Evolutionary conservation across 2,888 invertebrate genomes (phyloP).

Genomic region (Pachydiplax longipennis): DNA sequence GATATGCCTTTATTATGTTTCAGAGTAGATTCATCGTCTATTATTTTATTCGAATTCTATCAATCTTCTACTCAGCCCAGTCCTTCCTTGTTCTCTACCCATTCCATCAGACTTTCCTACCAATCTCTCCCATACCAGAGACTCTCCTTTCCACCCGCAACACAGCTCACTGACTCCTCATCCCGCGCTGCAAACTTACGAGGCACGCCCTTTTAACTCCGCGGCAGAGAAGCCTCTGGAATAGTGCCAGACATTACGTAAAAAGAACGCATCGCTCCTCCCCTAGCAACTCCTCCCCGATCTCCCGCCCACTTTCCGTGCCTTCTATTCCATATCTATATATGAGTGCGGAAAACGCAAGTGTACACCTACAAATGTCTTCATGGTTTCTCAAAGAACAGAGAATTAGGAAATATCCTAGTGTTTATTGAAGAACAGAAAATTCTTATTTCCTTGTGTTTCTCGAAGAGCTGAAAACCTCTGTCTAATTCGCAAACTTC

Average conservation of each 20-base stretch:
- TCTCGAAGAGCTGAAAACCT: too few relatives aligned
- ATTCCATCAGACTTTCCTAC: neutral
- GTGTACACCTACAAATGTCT: too few relatives aligned
- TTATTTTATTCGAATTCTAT: neutral
- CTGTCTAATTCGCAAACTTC: too few relatives aligned
- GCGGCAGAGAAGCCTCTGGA: neutral
- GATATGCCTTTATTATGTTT: too few relatives aligned
- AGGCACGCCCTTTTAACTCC: neutral
- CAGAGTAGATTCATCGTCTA: too few relatives aligned
- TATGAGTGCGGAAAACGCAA: too few relatives aligned
- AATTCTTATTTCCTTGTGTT: too few relatives aligned
- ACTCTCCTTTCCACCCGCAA: neutral
- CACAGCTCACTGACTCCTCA: neutral
- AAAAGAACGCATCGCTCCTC: slow-evolving; percentile 3
- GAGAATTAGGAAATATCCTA: too few relatives aligned
- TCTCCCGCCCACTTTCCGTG: neutral
- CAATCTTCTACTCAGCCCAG: neutral
- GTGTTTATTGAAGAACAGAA: too few relatives aligned
- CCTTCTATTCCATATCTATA: neutral
- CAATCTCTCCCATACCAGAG: neutral
- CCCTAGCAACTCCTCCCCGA: neutral
- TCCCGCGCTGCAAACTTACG: neutral
- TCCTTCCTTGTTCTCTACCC: neutral
- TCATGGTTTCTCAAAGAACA: too few relatives aligned
- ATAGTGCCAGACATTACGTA: slow-evolving; percentile 24